These are phyloP conservation scores for Torymus texanus DNA, from an alignment of 2,888 invertebrate species.

Conservation along the genomic window DNA sequence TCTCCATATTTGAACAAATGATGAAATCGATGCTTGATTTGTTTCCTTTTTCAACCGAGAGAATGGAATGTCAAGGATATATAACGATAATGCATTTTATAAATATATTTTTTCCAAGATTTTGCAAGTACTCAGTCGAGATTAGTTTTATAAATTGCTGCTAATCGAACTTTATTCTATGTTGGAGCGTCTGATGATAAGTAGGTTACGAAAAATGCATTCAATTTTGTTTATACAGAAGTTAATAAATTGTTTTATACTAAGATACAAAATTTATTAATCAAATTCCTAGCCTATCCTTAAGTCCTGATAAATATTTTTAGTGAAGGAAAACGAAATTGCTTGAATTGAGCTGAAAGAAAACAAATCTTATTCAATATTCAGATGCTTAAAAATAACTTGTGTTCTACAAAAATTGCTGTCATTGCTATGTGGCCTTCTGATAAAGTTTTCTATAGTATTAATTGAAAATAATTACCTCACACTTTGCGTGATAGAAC, in stretches of 20 bases:
- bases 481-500: too few species aligned
- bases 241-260: conserved; percentile 60
- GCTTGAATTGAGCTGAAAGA: too few species aligned
- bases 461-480: too few species aligned
- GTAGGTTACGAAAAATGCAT: conserved; percentile 57
- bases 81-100: conserved; percentile 37
- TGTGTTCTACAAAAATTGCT: too few species aligned
- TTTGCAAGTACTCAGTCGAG: conserved; percentile 13
- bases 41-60: conserved; percentile 16
- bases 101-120: conserved; percentile 45
- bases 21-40: not conserved
- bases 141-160: conserved; percentile 32
- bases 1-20: conserved; percentile 13
- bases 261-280: conserved; percentile 17
- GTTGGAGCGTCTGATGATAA: conserved; percentile 24
- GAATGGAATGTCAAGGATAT: conserved; percentile 16
- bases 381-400: too few species aligned
- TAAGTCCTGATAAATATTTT: not conserved
- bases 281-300: not conserved
- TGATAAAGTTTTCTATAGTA: too few species aligned
- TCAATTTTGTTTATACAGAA: conserved; percentile 63
- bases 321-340: too few species aligned
- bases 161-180: conserved; percentile 20
- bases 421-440: too few species aligned
- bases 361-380: too few species aligned